phyloP scores from a whole-genome alignment of 2,113 vertebrate species.

The Cololabis saira region DNA sequence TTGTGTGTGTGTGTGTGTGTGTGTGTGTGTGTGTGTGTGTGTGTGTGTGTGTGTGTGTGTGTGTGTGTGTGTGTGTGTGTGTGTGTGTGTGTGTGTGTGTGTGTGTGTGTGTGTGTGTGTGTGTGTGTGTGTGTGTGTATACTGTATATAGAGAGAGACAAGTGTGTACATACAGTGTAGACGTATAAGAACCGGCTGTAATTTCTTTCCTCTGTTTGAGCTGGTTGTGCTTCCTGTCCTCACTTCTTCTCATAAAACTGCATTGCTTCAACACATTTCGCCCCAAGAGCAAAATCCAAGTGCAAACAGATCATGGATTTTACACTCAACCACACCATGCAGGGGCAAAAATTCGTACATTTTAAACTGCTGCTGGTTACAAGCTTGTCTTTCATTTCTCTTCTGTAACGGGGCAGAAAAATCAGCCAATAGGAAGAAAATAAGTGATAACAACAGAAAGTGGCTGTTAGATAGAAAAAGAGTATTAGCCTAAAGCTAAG shows the following conservation, averaged over 20 bases:
- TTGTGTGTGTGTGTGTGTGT: too few species aligned
- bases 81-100: too few species aligned
- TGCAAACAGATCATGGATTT: constrained; percentile 48
- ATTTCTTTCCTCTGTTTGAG: constrained; percentile 9
- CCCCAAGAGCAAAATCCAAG: constrained; percentile 25
- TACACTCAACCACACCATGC: constrained; percentile 22
- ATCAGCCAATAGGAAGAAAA: constrained; percentile 22
- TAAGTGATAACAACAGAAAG: constrained; percentile 39
- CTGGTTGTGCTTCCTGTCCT: constrained; percentile 21
- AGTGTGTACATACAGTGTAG: constrained; percentile 30
- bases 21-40: too few species aligned
- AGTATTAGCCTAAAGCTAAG: constrained; percentile 58
- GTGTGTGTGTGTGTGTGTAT: too few species aligned
- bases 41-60: too few species aligned
- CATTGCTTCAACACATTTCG: constrained; percentile 14
- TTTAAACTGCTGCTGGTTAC: constrained; percentile 42
- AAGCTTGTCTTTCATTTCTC: constrained; percentile 22
- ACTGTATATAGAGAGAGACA: too few species aligned
- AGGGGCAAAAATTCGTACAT: constrained; percentile 33
- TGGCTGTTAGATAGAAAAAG: constrained; percentile 50
- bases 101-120: too few species aligned
- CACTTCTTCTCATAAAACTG: constrained; percentile 13
- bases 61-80: too few species aligned
- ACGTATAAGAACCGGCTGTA: constrained; percentile 5
- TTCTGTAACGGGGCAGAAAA: constrained; percentile 8